Evolutionary conservation across 2,113 vertebrate genomes (phyloP).

Genomic region (Podarcis muralis): DNA sequence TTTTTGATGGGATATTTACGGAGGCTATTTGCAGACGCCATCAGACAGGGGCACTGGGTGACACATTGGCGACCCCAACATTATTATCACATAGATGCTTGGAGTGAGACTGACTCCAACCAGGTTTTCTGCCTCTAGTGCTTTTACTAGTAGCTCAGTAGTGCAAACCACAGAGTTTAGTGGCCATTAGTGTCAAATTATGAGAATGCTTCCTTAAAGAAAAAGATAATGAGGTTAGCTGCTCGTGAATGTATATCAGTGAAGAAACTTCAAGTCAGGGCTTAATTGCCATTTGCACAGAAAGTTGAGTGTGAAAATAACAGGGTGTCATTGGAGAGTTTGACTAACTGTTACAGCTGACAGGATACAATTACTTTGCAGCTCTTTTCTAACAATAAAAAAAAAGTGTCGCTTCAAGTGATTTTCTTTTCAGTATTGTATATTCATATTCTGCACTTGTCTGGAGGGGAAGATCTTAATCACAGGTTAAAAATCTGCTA

Average conservation of each 20-base stretch:
- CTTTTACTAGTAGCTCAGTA: constrained; percentile 4
- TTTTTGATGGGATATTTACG: no score
- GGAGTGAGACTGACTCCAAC: not conserved
- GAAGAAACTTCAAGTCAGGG: constrained; percentile 41
- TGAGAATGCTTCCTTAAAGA: constrained; percentile 53
- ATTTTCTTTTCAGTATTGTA: constrained; percentile 48
- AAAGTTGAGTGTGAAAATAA: constrained; percentile 75
- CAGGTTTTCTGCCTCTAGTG: constrained; percentile 37
- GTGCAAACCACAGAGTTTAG: constrained; percentile 16
- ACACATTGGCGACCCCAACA: no score
- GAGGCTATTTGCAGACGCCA: no score
- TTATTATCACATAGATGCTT: no score
- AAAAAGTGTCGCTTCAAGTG: constrained; percentile 51
- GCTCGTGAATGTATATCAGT: constrained; percentile 45
- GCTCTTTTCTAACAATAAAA: constrained; percentile 56
- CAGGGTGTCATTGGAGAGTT: constrained; percentile 73
- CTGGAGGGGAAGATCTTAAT: constrained; percentile 61
- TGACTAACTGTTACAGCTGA: constrained; percentile 74
- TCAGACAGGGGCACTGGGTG: no score
- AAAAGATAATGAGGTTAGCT: constrained; percentile 63
- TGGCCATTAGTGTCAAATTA: constrained; percentile 51
- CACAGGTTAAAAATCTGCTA: constrained; percentile 54
- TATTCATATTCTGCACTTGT: constrained; percentile 29
- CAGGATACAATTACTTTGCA: constrained; percentile 78
- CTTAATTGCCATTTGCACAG: constrained; percentile 66